Percentiles rank a stretch among this genome's conserved stretches.
Evolutionary conservation across 2,888 invertebrate species (phyloP).

Genomic region (Drosophila limbata): DNA sequence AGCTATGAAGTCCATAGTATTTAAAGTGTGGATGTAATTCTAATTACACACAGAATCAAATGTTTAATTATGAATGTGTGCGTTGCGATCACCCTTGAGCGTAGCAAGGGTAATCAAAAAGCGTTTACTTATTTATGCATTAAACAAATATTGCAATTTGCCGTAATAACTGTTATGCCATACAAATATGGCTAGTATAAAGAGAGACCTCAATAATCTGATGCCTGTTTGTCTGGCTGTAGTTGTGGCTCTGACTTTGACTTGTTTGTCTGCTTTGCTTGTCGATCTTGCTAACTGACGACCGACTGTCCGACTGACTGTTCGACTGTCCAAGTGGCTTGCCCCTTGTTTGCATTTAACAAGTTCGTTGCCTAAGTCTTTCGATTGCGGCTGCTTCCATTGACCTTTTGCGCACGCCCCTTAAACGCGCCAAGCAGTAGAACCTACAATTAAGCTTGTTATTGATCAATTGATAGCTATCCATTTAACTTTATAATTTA

Average conservation of each 20-base stretch:
- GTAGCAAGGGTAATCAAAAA: slow-evolving; percentile 55
- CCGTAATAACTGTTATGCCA: slow-evolving; percentile 36
- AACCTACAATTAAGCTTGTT: slow-evolving; percentile 34
- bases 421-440: slow-evolving; percentile 14
- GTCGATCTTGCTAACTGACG: slow-evolving; percentile 1
- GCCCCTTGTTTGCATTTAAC: slow-evolving; percentile 19
- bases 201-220: slow-evolving; percentile 17
- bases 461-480: slow-evolving; percentile 23
- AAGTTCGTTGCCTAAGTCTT: slow-evolving; percentile 55
- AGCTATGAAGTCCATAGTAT: not conserved
- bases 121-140: slow-evolving; percentile 9
- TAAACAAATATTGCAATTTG: slow-evolving; percentile 21
- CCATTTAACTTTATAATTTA: slow-evolving; percentile 21
- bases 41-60: slow-evolving; percentile 34
- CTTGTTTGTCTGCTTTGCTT: slow-evolving; percentile 2
- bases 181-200: slow-evolving; percentile 19
- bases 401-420: slow-evolving; percentile 48
- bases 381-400: slow-evolving; percentile 49
- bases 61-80: slow-evolving; percentile 27
- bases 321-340: not conserved
- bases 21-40: slow-evolving; percentile 19
- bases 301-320: slow-evolving; percentile 1
- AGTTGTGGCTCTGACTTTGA: slow-evolving; percentile 39
- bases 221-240: slow-evolving; percentile 37
- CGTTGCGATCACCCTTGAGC: slow-evolving; percentile 60